Evolutionary conservation across 2,888 invertebrate species (phyloP).

Genomic region (Meteorus cinctellus): DNA sequence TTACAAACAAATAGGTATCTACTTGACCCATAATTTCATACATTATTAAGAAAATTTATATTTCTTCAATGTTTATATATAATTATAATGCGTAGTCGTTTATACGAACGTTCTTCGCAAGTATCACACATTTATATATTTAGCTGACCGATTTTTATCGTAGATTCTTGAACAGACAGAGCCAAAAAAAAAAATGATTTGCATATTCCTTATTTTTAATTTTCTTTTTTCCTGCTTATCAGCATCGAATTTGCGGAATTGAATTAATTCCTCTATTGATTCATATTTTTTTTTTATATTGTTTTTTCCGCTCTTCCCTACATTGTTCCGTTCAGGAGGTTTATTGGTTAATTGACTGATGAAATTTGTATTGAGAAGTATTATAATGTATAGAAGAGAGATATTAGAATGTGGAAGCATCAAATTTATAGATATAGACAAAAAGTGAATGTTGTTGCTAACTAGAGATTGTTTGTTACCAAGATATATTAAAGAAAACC

Average conservation of each 20-base stretch:
- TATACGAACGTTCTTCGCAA: neutral
- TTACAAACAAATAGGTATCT: conserved; percentile 44
- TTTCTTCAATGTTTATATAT: conserved; percentile 2
- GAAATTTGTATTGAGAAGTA: neutral
- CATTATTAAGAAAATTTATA: neutral
- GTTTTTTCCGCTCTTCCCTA: neutral
- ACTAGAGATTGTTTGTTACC: neutral
- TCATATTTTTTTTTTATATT: neutral
- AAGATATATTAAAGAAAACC: neutral
- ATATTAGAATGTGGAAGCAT: conserved; percentile 1
- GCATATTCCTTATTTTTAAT: conserved; percentile 2
- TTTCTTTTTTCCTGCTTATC: neutral
- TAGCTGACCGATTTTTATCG: neutral
- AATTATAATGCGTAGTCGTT: conserved; percentile 35
- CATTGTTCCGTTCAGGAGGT: neutral
- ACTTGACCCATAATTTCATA: conserved; percentile 3
- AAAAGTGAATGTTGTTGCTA: neutral
- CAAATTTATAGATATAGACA: neutral
- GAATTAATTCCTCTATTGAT: neutral
- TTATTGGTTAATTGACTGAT: neutral
- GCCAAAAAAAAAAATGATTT: neutral
- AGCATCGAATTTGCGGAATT: neutral
- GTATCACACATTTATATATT: neutral
- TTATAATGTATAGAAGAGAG: neutral
- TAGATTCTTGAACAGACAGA: neutral